Conservation (phyloP, 2,113 vertebrate species). For the Tetraodon nigroviridis region DNA sequence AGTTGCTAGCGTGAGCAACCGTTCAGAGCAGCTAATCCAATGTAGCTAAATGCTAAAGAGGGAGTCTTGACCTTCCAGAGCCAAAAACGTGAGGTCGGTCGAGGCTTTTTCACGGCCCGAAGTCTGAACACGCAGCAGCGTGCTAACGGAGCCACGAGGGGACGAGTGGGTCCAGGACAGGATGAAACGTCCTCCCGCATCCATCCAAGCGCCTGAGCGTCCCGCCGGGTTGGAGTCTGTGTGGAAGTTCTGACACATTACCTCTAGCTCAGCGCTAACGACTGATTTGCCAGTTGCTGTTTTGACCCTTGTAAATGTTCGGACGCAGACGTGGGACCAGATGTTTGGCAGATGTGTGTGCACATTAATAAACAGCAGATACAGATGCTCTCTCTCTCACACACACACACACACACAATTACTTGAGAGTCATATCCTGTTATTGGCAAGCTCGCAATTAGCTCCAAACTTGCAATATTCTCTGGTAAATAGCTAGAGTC, state of each 20-base stretch:
- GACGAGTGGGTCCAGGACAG: slow-evolving; percentile 48
- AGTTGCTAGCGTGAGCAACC: too few relatives aligned
- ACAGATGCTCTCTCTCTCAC: slow-evolving; percentile 29
- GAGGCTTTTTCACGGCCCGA: slow-evolving; percentile 60
- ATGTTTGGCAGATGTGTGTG: slow-evolving; percentile 61
- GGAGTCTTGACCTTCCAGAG: not conserved
- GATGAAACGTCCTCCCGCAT: slow-evolving; percentile 35
- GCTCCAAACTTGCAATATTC: too few relatives aligned
- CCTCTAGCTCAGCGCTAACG: slow-evolving; percentile 50
- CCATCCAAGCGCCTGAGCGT: not conserved
- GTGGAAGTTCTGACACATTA: slow-evolving; percentile 11
- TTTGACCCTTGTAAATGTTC: slow-evolving; percentile 65
- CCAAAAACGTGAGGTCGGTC: not conserved
- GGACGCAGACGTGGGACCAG: slow-evolving; percentile 59
- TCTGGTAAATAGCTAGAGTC: too few relatives aligned
- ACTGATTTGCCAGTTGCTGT: slow-evolving; percentile 63
- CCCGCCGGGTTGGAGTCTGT: too few relatives aligned
- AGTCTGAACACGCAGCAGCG: slow-evolving; percentile 51
- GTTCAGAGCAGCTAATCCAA: too few relatives aligned
- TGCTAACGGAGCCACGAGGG: slow-evolving; percentile 63
- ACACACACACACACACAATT: not conserved
- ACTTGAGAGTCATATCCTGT: too few relatives aligned
- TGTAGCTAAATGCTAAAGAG: not conserved
- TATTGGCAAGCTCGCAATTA: too few relatives aligned
- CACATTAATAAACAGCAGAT: slow-evolving; percentile 52